Evolutionary conservation across 2,888 invertebrate species (phyloP).

Genomic region (Pseudococcus longispinus): DNA sequence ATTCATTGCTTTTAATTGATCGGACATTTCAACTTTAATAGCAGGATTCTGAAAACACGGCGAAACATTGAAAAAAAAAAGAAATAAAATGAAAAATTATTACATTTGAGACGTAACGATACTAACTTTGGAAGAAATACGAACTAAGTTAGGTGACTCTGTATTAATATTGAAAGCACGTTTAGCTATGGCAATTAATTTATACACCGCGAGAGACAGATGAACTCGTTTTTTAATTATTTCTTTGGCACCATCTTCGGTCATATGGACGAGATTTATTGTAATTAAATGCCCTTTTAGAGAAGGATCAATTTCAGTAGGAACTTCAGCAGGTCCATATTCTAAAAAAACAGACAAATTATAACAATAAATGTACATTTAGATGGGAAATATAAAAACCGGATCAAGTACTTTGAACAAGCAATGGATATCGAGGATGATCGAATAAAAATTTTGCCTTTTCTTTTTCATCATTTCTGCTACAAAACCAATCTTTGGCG

Average conservation of each 20-base stretch:
- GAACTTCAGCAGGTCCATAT: slow-evolving; percentile 53
- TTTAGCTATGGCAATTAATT: slow-evolving; percentile 53
- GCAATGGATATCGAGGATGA: slow-evolving; percentile 78
- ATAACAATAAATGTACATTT: background rate
- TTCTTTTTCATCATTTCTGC: slow-evolving; percentile 65
- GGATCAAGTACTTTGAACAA: slow-evolving; percentile 73
- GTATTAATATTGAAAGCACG: slow-evolving; percentile 46
- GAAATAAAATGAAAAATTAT: background rate
- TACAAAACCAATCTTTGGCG: slow-evolving; percentile 75
- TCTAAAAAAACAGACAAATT: background rate
- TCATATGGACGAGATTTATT: slow-evolving; percentile 29
- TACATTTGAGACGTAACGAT: background rate
- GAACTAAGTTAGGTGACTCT: slow-evolving; percentile 20
- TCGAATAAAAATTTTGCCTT: slow-evolving; percentile 69
- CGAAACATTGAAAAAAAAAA: background rate
- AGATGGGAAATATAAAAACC: background rate
- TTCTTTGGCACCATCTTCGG: slow-evolving; percentile 47
- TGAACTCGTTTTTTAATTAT: slow-evolving; percentile 54
- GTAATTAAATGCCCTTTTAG: slow-evolving; percentile 54
- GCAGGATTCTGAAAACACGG: slow-evolving; percentile 45
- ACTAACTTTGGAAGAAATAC: slow-evolving; percentile 48
- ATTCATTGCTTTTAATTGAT: slow-evolving; percentile 51
- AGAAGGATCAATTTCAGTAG: slow-evolving; percentile 53
- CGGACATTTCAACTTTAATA: slow-evolving; percentile 55
- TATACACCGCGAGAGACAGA: slow-evolving; percentile 49